Evolutionary conservation across 2,113 vertebrate genomes (phyloP), one percentile per base, ranked within the genome.

Genomic region (Girardinichthys multiradiatus): DNA sequence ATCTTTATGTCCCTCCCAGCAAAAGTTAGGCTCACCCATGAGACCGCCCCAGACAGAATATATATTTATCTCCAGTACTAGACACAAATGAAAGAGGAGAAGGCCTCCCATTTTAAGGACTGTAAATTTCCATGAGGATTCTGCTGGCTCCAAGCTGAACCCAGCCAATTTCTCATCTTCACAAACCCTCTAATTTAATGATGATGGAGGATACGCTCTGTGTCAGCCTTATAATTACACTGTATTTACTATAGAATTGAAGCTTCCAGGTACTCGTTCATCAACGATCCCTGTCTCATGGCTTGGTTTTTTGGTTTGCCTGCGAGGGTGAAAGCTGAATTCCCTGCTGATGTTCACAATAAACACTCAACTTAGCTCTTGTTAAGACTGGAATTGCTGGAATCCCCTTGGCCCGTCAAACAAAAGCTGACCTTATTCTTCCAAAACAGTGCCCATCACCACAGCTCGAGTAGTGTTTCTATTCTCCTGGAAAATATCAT

Each of bases 171-270:
- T 87, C 76, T 87, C 81, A 86, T 86, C 85, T 72, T 80, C 64
- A 65, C 83, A 85, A 88, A 89, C 83, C 90, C 90, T 87, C 57
- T 89, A 75, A 92, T 91, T 90, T 84, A 87, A 87, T 80, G 86
- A 86, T 86, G 87, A 87, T 82, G 81, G 86, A 82, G 86, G 87
- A 85, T 82, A 67, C 1, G 26, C 76, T 28, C 76, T 51, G 78
- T 71, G 87, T 89, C 82, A 80, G 83, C 87, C 89, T 84, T 90
- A 88, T 91, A 90, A 92, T 90, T 90, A 90, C 70, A 7, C 76
- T 59, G 81, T 77, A 84, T 89, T 89, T 89, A 86, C 81, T 76
- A 77, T 81, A 82, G 81, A 82, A 90, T 82, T 68, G 79, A 70
- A 64, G 81, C 84, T 77, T 72, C 58, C 78, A 83, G 85, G 82